Evolutionary conservation across 2,113 vertebrate genomes (phyloP).

Genomic region (Elephas maximus): DNA sequence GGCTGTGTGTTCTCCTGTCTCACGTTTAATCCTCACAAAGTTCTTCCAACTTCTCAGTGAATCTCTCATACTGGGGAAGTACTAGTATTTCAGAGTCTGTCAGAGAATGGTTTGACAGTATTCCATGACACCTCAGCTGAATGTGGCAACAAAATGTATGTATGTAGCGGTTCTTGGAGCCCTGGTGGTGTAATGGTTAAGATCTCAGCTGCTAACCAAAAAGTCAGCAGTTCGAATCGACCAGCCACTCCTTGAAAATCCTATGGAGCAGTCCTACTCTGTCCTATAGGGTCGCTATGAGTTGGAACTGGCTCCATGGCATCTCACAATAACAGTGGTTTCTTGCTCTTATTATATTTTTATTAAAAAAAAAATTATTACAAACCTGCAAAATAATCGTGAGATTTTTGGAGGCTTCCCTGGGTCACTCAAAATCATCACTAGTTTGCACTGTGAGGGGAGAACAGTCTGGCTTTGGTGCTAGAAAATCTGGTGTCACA

Average conservation of each 20-base stretch:
- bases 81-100: neutral
- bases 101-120: neutral
- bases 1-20: neutral
- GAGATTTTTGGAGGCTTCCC: neutral
- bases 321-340: neutral
- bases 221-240: too few relatives aligned
- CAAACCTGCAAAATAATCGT: neutral
- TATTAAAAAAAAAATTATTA: neutral
- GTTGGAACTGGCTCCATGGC: too few relatives aligned
- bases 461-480: neutral
- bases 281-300: too few relatives aligned
- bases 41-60: neutral
- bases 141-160: neutral
- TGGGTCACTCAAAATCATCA: neutral
- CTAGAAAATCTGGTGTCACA: neutral
- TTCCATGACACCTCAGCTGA: neutral
- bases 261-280: too few relatives aligned
- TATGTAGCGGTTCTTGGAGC: neutral
- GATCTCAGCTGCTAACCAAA: too few relatives aligned
- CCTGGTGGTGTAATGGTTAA: too few relatives aligned
- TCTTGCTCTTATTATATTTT: constrained; percentile 18
- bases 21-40: neutral
- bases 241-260: too few relatives aligned
- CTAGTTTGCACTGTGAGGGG: neutral
- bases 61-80: neutral